Evolutionary conservation across 2,888 invertebrate species (phyloP).

Genomic region (Ochropleura leucogaster): DNA sequence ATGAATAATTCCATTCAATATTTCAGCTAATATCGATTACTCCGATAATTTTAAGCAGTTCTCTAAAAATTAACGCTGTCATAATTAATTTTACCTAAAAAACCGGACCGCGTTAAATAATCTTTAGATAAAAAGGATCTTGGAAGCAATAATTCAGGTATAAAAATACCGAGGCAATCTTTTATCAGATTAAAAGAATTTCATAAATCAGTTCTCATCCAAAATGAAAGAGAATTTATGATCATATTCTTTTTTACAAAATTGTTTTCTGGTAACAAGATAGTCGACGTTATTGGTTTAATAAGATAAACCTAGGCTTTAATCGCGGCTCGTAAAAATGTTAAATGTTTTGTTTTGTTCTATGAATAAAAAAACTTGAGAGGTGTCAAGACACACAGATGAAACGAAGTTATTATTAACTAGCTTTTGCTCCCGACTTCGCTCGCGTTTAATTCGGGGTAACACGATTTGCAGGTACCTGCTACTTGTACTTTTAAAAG

Average conservation of each 20-base stretch:
- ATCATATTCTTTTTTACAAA: conserved; percentile 58
- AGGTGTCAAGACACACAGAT: too few species aligned
- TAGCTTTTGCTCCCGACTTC: too few species aligned
- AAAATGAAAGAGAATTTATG: conserved; percentile 63
- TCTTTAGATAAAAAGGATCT: conserved; percentile 51
- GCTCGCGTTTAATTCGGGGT: too few species aligned
- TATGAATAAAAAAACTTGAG: not conserved
- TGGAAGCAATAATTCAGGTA: conserved; percentile 62
- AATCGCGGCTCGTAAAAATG: conserved; percentile 1
- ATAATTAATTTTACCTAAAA: conserved; percentile 28
- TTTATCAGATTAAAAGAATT: conserved; percentile 69
- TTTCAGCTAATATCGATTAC: not conserved
- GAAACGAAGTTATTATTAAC: too few species aligned
- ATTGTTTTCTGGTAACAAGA: conserved; percentile 56
- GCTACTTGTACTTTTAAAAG: too few species aligned
- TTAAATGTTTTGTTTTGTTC: not conserved
- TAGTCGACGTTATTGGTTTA: conserved; percentile 52
- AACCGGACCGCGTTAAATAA: conserved; percentile 44
- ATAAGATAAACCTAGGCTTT: conserved; percentile 27
- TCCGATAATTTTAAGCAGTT: conserved; percentile 18
- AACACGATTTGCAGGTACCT: too few species aligned
- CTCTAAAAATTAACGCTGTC: conserved; percentile 28
- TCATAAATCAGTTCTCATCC: conserved; percentile 63
- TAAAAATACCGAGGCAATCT: conserved; percentile 63
- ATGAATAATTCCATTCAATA: not conserved